Percentiles rank a stretch among this genome's conserved stretches.
Evolutionary conservation across 2,113 vertebrate species (phyloP).

Genomic region (Physeter macrocephalus): DNA sequence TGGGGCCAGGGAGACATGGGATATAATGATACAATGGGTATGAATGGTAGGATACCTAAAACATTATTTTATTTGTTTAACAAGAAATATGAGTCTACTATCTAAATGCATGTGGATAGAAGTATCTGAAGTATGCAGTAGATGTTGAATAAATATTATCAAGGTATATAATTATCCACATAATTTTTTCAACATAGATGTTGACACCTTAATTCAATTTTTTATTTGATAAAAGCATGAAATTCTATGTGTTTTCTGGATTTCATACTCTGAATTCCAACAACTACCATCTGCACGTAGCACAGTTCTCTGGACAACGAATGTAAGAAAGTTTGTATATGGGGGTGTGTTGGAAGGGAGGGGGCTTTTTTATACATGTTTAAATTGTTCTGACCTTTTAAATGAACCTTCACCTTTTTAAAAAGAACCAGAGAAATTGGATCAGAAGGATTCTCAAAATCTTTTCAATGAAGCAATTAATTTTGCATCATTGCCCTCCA

Average conservation of each 20-base stretch:
- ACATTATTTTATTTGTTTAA: neutral
- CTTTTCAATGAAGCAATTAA: neutral
- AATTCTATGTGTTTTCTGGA: neutral
- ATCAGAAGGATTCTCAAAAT: neutral
- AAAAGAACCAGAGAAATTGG: neutral
- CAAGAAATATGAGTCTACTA: neutral
- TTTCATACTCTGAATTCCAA: neutral
- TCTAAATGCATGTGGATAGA: neutral
- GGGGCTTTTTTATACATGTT: neutral
- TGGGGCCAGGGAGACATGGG: neutral
- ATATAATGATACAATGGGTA: neutral
- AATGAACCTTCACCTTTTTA: neutral
- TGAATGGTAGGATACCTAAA: neutral
- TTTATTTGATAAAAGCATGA: neutral
- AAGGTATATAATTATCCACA: neutral
- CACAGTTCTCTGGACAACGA: neutral
- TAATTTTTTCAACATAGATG: neutral
- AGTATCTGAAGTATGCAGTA: neutral
- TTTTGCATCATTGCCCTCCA: neutral
- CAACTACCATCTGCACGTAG: neutral
- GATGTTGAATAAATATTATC: neutral
- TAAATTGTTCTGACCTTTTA: neutral
- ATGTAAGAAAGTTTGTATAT: neutral
- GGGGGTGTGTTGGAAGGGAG: accelerated
- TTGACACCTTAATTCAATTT: neutral